Percentiles rank a stretch among this genome's conserved stretches.
Evolutionary conservation across 2,888 invertebrate genomes (phyloP).

Genomic region (Cheilosia impressa): DNA sequence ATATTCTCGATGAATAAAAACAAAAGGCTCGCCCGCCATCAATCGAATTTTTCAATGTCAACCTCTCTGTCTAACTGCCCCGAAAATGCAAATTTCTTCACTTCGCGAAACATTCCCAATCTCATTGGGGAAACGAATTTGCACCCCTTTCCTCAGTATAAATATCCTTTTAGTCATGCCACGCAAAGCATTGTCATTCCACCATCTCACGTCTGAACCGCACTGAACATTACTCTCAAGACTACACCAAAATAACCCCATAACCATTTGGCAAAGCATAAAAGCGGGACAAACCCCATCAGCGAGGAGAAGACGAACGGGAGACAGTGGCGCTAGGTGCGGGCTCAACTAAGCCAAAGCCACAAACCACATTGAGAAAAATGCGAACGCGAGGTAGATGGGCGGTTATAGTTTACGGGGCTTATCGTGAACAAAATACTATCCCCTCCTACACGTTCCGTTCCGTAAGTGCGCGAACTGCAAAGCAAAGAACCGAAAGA

Average conservation of each 20-base stretch:
- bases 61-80: too few species aligned
- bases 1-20: slow-evolving; percentile 41
- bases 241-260: slow-evolving; percentile 44
- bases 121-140: not conserved
- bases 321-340: slow-evolving; percentile 17
- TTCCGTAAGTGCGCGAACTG: not conserved
- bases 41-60: slow-evolving; percentile 26
- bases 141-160: slow-evolving; percentile 15
- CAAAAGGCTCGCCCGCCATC: slow-evolving; percentile 20
- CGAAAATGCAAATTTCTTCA: slow-evolving; percentile 47
- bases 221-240: slow-evolving; percentile 58
- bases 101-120: slow-evolving; percentile 36
- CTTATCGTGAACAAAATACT: slow-evolving; percentile 1
- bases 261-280: slow-evolving; percentile 23
- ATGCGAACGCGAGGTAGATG: slow-evolving; percentile 22
- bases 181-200: slow-evolving; percentile 52
- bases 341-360: slow-evolving; percentile 32
- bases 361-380: slow-evolving; percentile 42
- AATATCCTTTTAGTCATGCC: slow-evolving; percentile 47
- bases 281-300: slow-evolving; percentile 19
- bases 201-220: slow-evolving; percentile 58
- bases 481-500: slow-evolving; percentile 26
- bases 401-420: slow-evolving; percentile 40
- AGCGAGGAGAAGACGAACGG: slow-evolving; percentile 1
- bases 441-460: not conserved